Evolutionary conservation across 2,797 vertebrate genomes (phyloP), one percentile per base, ranked within the genome.

Genomic region (Phoeniculus purpureus): DNA sequence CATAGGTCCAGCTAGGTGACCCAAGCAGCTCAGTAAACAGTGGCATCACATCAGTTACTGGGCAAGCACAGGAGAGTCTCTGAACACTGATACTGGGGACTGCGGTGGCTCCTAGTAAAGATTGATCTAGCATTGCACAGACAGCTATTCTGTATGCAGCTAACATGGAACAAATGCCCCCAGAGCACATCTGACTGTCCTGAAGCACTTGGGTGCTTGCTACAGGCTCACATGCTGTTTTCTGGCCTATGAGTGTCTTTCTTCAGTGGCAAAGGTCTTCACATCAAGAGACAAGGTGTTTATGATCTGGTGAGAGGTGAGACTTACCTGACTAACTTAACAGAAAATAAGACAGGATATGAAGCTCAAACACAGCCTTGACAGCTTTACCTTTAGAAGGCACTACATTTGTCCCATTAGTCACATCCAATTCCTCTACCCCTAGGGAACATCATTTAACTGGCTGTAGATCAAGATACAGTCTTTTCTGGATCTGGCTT

Each of bases 31-130:
- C 19, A 37, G 40, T 10, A 27, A 79, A 22, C n/a, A 43, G 27
- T 9, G 23, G 8, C 23, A 48, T 76, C 1, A 1, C 5, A 0
- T 22, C 20, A 43, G 20, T 74, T 45, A 47, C n/a, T 54, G 47
- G 64, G 40, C 34, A 80, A 82, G 23, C 0, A 0, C 51, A 32
- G 15, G 10, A 25, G 17, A 43, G 15, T 31, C n/a, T 22, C 21
- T 5, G 64, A 6, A 31, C 32, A 32, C n/a, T 77, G 45, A 10
- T 14, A 22, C 12, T 22, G 5, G 9, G 23, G 14, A 27, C 25
- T 65, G 27, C 51, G 51, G 2, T 55, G 43, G 26, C 22, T 47
- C 26, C 17, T 23, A 7, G n/a, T 26, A 68, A 75, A 51, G 23
- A 54, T 78, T 51, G 9, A 20, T 55, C 51, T 58, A 37, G 3